These are phyloP conservation scores for Hypomecis atomaria DNA, from an alignment of 2,888 invertebrate species.

Conservation along the genomic window DNA sequence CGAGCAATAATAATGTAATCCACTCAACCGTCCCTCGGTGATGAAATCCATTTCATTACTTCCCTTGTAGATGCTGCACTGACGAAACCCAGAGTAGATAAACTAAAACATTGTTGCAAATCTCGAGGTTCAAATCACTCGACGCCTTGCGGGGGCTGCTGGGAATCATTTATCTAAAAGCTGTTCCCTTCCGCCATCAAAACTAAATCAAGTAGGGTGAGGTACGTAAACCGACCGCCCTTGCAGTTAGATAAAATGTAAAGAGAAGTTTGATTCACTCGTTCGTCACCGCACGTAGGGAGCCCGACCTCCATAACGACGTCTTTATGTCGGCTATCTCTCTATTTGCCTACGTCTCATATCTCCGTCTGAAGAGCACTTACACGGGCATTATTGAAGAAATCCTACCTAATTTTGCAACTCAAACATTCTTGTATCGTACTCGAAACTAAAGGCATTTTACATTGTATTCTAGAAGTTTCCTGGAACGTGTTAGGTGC, in stretches of 20 bases:
- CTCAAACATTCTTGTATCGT: conserved; percentile 43
- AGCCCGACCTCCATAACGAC: conserved; percentile 69
- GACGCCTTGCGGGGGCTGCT: conserved; percentile 51
- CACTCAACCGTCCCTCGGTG: conserved; percentile 65
- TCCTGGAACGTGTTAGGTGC: conserved; percentile 11
- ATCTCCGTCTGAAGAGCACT: conserved; percentile 71
- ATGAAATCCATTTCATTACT: conserved; percentile 74
- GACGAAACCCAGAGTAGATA: conserved; percentile 62
- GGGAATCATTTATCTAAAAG: conserved; percentile 81
- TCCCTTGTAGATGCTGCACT: conserved; percentile 68
- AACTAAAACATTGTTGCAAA: conserved; percentile 77
- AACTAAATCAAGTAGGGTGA: conserved; percentile 82
- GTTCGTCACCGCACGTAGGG: conserved; percentile 71
- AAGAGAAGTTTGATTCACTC: conserved; percentile 82
- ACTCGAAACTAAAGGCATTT: conserved; percentile 25
- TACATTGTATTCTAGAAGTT: conserved; percentile 11
- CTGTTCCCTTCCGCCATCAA: conserved; percentile 80
- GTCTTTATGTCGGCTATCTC: conserved; percentile 75
- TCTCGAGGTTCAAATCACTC: conserved; percentile 57
- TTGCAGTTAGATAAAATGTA: conserved; percentile 81
- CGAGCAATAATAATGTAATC: conserved; percentile 66
- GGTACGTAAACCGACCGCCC: conserved; percentile 81
- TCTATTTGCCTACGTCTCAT: conserved; percentile 79
- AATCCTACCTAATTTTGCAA: conserved; percentile 61
- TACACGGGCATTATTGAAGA: conserved; percentile 74